Conservation (phyloP, 2,888 invertebrate genomes). For the Spilarctia lutea region DNA sequence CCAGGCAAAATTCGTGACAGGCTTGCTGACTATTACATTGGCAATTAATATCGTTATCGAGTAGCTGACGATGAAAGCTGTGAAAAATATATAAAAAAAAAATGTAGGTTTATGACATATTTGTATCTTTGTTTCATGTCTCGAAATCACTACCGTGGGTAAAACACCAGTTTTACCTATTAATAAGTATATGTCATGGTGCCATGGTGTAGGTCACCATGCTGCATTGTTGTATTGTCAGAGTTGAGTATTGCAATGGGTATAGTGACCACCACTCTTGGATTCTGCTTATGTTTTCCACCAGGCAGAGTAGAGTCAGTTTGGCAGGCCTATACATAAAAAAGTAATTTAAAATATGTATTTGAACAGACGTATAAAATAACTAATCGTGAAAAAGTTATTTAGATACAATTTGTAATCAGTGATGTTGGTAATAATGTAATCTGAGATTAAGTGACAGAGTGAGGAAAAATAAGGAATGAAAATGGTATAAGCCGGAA, state of each 20-base stretch:
- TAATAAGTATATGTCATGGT: no score
- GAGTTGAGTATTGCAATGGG: no score
- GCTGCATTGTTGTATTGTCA: no score
- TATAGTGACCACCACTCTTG: no score
- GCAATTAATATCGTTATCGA: constrained; percentile 19
- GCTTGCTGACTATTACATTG: constrained; percentile 23
- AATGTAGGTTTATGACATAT: not conserved
- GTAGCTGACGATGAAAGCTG: constrained; percentile 12
- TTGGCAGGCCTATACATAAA: no score
- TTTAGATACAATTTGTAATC: not conserved
- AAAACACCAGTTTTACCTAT: no score
- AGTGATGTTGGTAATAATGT: not conserved
- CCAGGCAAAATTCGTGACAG: constrained; percentile 23
- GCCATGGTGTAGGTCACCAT: no score
- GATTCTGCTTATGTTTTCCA: no score
- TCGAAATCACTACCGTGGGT: not conserved
- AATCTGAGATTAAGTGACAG: not conserved
- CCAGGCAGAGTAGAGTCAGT: no score
- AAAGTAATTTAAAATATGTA: no score
- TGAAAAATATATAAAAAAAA: constrained; percentile 1
- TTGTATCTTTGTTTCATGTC: not conserved
- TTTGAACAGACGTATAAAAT: not conserved
- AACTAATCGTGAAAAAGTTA: not conserved
- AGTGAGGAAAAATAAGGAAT: no score
- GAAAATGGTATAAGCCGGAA: no score